These are phyloP conservation scores for Zelostemma sp. DNA, from an alignment of 1,140 invertebrate genomes.

Conservation along the genomic window DNA sequence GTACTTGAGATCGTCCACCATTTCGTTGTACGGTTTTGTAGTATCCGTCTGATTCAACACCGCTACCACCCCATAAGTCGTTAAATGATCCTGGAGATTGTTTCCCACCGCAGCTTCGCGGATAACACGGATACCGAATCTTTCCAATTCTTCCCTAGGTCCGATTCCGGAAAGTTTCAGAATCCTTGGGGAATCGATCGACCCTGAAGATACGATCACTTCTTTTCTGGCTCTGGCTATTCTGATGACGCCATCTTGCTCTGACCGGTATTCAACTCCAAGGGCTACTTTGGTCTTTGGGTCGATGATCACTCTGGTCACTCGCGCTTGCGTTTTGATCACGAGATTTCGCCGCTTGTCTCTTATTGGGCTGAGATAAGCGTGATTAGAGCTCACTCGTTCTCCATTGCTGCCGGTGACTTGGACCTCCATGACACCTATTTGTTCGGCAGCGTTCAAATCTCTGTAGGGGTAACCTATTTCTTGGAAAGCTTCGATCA, in stretches of 20 bases:
- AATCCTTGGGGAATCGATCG: conserved; percentile 73
- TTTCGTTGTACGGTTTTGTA: conserved; percentile 63
- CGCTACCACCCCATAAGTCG: conserved; percentile 72
- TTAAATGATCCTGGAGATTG: conserved; percentile 79
- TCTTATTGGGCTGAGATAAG: conserved; percentile 80
- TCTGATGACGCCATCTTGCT: conserved; percentile 65
- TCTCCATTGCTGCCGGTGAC: conserved; percentile 74
- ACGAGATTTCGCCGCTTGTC: conserved; percentile 78
- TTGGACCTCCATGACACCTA: conserved; percentile 75
- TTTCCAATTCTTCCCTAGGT: conserved; percentile 67
- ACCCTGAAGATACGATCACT: conserved; percentile 74
- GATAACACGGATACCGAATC: conserved; percentile 68
- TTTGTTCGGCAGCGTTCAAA: conserved; percentile 70
- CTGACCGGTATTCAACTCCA: conserved; percentile 75
- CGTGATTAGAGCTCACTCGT: conserved; percentile 79
- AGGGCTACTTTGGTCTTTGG: conserved; percentile 75
- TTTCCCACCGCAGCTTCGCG: conserved; percentile 78
- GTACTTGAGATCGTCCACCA: conserved; percentile 69
- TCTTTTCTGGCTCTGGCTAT: conserved; percentile 74
- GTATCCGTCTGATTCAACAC: conserved; percentile 71
- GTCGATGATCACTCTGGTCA: conserved; percentile 81
- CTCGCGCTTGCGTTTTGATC: conserved; percentile 78
- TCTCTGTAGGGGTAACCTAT: conserved; percentile 72
- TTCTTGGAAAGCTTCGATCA: conserved; percentile 75
- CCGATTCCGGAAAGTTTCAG: conserved; percentile 75